Conservation (phyloP, 2,113 vertebrate species). For the Dromiciops gliroides region DNA sequence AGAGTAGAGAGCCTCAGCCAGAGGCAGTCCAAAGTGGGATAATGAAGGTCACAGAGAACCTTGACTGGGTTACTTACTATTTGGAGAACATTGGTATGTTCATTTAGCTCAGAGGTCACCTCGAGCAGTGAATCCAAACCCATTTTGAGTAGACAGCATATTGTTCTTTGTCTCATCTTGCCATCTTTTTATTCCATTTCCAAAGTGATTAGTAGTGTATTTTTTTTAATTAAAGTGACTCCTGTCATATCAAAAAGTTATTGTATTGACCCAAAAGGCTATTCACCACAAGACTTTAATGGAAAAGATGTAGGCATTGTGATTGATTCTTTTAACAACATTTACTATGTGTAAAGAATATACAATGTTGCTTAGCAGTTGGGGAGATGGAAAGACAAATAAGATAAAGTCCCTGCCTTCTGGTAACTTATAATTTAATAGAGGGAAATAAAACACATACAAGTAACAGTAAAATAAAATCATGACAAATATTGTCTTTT, state of each 20-base stretch:
- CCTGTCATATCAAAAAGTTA: background rate
- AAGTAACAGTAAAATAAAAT: background rate
- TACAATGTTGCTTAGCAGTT: background rate
- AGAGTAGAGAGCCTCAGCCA: background rate
- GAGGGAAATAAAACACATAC: background rate
- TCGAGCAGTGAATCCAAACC: background rate
- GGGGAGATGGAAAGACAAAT: background rate
- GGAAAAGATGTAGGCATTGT: background rate
- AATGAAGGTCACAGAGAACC: background rate
- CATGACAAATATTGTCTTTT: background rate
- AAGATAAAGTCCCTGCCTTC: background rate
- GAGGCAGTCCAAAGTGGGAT: background rate
- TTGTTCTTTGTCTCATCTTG: background rate
- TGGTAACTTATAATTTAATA: background rate
- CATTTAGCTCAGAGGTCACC: background rate
- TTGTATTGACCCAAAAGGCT: background rate
- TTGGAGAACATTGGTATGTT: background rate
- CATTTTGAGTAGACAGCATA: background rate
- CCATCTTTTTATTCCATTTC: background rate
- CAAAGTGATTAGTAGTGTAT: background rate
- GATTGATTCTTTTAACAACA: background rate
- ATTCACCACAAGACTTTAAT: background rate
- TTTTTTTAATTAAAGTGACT: background rate
- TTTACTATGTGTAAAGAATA: background rate
- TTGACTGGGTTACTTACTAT: background rate